Percentiles rank a stretch among this genome's conserved stretches.
These are phyloP conservation scores for Calidris pygmaea DNA, from an alignment of 2,113 vertebrate species.

Conservation along the genomic window DNA sequence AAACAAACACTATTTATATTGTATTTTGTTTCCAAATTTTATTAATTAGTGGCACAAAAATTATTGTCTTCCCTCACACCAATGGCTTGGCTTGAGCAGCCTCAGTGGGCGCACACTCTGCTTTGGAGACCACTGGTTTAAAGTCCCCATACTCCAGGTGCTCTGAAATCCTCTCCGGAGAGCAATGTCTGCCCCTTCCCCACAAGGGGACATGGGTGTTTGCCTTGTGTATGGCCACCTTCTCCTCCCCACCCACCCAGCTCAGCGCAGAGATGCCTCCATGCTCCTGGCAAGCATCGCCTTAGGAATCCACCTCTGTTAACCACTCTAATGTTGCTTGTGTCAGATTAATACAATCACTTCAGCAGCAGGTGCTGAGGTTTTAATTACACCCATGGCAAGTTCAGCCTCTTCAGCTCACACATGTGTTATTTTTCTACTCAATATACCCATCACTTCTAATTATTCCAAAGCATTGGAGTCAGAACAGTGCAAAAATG, in stretches of 20 bases:
- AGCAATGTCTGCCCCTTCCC: background rate
- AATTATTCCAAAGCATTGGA: background rate
- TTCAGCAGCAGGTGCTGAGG: background rate
- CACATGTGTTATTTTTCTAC: slow-evolving; percentile 4
- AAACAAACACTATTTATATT: background rate
- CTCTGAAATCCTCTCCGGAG: background rate
- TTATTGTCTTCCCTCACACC: rapidly evolving
- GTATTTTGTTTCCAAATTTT: background rate
- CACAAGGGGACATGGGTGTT: background rate
- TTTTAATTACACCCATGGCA: background rate
- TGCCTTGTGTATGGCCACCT: background rate
- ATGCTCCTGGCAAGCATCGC: rapidly evolving
- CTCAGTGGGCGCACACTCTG: background rate
- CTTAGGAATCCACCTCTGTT: background rate
- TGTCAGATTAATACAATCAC: background rate
- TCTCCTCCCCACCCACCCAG: background rate
- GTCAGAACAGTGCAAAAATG: background rate
- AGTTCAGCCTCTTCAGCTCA: background rate
- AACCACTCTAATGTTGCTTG: background rate
- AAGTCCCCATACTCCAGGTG: background rate
- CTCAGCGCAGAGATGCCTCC: background rate
- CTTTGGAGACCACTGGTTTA: background rate
- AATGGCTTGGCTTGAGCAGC: background rate
- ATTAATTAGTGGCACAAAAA: background rate
- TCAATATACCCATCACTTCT: background rate